Conservation (phyloP, 2,113 vertebrate genomes). For the Oreochromis aureus region DNA sequence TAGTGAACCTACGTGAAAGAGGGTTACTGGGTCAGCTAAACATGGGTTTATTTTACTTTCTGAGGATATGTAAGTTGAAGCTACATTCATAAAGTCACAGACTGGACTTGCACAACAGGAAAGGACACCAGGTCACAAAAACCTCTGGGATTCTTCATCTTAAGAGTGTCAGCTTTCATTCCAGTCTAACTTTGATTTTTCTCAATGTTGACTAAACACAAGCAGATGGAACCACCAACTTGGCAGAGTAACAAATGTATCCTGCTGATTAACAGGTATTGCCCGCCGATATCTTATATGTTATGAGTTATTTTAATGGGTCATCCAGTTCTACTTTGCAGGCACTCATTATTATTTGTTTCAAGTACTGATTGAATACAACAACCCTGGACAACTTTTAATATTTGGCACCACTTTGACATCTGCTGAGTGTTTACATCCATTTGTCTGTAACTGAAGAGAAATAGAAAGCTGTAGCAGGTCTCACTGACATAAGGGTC, state of each 20-base stretch:
- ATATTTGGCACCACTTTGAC: neutral
- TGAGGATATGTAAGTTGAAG: neutral
- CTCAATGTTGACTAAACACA: neutral
- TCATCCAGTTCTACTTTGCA: neutral
- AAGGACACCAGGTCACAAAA: neutral
- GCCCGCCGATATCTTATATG: neutral
- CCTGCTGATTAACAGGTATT: neutral
- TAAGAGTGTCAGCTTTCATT: neutral
- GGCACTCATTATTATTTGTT: neutral
- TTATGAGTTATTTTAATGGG: neutral
- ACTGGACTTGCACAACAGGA: neutral
- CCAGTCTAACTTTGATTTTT: neutral
- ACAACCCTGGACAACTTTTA: neutral
- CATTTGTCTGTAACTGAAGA: neutral
- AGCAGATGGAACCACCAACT: neutral
- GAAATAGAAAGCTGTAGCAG: neutral
- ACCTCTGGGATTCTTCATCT: neutral
- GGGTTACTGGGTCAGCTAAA: neutral
- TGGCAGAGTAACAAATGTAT: neutral
- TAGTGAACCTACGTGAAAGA: neutral
- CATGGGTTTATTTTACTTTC: neutral
- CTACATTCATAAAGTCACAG: neutral
- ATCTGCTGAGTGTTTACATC: neutral
- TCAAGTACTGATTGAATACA: neutral
- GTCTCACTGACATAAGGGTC: conserved; percentile 7